These are phyloP conservation scores for Pygathrix nemaeus DNA, from an alignment of 2,113 vertebrate genomes.

Conservation along the genomic window DNA sequence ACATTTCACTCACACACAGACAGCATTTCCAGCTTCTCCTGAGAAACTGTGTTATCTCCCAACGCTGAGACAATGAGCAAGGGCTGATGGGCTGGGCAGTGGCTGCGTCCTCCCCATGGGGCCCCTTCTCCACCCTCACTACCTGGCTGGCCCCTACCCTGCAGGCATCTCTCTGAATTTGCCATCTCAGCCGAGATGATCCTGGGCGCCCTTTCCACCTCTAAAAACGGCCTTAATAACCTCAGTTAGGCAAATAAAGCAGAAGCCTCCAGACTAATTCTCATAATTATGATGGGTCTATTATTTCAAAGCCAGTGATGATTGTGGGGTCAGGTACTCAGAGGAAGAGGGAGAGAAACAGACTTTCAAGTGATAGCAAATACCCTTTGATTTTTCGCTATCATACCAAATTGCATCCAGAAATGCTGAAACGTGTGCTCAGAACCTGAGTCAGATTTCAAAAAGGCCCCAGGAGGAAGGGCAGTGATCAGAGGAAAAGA, in stretches of 20 bases:
- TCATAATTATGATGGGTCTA: slow-evolving; percentile 59
- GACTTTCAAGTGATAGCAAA: slow-evolving; percentile 62
- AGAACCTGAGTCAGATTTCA: slow-evolving; percentile 61
- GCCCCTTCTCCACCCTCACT: not conserved
- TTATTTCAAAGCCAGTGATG: slow-evolving; percentile 69
- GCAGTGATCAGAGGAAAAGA: not conserved
- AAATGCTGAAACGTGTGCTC: not conserved
- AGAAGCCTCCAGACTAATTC: slow-evolving; percentile 64
- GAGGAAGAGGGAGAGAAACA: slow-evolving; percentile 56
- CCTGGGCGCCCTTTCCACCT: slow-evolving; percentile 28
- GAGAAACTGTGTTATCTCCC: not conserved
- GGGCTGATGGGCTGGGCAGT: not conserved
- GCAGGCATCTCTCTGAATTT: not conserved
- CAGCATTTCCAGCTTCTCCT: not conserved
- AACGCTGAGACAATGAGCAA: fast-evolving
- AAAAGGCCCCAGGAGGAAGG: slow-evolving; percentile 50
- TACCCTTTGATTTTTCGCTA: slow-evolving; percentile 38
- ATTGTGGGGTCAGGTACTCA: slow-evolving; percentile 65
- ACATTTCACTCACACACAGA: not conserved
- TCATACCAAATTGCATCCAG: slow-evolving; percentile 68
- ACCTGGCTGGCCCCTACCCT: not conserved
- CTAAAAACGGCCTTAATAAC: slow-evolving; percentile 17
- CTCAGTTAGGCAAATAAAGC: slow-evolving; percentile 54
- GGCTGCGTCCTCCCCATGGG: fast-evolving
- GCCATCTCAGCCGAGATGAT: not conserved